A percentile compares a stretch with the other conserved stretches of the same genome.
These are phyloP conservation scores for Amblyopsis rosae DNA, from an alignment of 2,113 vertebrate species.

Conservation along the genomic window DNA sequence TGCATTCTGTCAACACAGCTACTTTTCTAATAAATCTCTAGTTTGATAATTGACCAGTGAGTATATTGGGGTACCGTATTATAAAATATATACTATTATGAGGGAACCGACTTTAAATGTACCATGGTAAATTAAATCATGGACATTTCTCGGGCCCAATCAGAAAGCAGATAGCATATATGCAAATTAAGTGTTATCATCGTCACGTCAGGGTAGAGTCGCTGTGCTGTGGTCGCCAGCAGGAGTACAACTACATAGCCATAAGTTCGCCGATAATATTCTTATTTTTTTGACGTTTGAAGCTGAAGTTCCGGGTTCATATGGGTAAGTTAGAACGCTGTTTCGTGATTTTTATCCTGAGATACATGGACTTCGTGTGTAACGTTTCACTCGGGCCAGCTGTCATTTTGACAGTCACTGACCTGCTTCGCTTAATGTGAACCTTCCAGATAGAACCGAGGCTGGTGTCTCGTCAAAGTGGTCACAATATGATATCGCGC, in stretches of 20 bases:
- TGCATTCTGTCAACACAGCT: slow-evolving; percentile 57
- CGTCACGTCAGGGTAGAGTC: slow-evolving; percentile 76
- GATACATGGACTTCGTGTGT: not conserved
- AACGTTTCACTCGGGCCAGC: slow-evolving; percentile 54
- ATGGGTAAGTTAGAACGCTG: slow-evolving; percentile 64
- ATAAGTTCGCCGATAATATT: slow-evolving; percentile 70
- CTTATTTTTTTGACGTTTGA: slow-evolving; percentile 26
- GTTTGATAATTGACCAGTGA: slow-evolving; percentile 10
- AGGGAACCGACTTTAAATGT: not conserved
- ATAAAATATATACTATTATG: not conserved
- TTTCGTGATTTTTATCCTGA: not conserved
- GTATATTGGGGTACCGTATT: not conserved
- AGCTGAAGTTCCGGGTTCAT: slow-evolving; percentile 28
- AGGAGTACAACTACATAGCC: slow-evolving; percentile 70
- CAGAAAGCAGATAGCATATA: slow-evolving; percentile 66
- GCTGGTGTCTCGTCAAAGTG: slow-evolving; percentile 39
- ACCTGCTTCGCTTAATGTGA: slow-evolving; percentile 31
- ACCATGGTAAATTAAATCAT: not conserved
- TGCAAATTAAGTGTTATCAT: slow-evolving; percentile 75
- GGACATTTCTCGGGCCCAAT: slow-evolving; percentile 65
- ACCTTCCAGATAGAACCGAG: slow-evolving; percentile 16
- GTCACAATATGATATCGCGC: not conserved
- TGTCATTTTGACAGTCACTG: slow-evolving; percentile 66
- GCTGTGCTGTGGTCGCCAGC: slow-evolving; percentile 75
- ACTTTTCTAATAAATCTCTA: slow-evolving; percentile 21